Percentiles rank a stretch among this genome's conserved stretches.
Conservation (phyloP, 2,888 invertebrate species). For the Acronicta leporina region DNA sequence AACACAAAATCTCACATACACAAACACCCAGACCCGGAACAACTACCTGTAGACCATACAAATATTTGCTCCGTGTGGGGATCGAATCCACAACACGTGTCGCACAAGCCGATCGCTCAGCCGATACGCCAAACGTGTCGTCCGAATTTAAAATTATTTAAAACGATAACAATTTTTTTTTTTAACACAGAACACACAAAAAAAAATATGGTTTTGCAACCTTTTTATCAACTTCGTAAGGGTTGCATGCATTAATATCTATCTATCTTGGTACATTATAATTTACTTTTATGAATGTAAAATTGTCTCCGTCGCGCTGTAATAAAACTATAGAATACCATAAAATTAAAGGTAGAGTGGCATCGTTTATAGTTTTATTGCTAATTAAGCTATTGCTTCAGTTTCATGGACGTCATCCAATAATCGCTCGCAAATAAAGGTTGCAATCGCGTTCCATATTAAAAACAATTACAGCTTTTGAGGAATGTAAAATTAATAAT, state of each 20-base stretch:
- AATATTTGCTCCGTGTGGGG: no score
- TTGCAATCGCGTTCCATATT: conserved; percentile 19
- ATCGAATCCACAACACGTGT: no score
- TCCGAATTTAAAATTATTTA: no score
- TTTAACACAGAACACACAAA: conserved; percentile 1
- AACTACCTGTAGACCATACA: no score
- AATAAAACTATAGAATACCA: conserved; percentile 5
- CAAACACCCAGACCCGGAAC: no score
- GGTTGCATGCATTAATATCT: not conserved
- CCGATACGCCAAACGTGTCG: no score
- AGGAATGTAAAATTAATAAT: conserved; percentile 2
- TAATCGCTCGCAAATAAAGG: conserved; percentile 18
- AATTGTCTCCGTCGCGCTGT: conserved; percentile 15
- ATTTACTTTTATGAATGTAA: conserved; percentile 16
- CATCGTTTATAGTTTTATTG: conserved; percentile 31
- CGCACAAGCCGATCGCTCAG: no score
- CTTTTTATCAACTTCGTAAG: conserved; percentile 7
- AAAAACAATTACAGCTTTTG: conserved; percentile 24
- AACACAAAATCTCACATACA: no score
- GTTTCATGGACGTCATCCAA: conserved; percentile 20
- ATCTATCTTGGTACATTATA: conserved; percentile 4
- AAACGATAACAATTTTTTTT: no score
- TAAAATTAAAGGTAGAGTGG: conserved; percentile 17
- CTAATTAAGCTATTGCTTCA: conserved; percentile 21
- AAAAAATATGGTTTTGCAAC: conserved; percentile 32